These are phyloP conservation scores for Aphrocallistes beatrix DNA, from an alignment of 37 sponge, comb jelly and placozoan species.

Conservation along the genomic window DNA sequence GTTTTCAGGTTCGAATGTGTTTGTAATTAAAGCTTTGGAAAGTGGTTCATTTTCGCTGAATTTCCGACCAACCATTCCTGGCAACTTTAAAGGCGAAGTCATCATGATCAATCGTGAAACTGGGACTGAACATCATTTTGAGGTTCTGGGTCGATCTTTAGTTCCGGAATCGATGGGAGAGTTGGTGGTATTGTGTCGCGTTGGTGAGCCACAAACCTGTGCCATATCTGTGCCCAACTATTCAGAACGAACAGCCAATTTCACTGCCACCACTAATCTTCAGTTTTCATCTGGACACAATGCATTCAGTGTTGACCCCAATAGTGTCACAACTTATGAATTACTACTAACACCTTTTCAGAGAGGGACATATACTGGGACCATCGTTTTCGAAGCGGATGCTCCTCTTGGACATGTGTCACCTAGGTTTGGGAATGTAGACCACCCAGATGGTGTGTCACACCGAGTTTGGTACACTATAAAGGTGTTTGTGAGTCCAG, in stretches of 20 bases:
- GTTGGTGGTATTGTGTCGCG: not conserved
- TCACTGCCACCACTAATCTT: not conserved
- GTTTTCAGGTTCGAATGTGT: not conserved
- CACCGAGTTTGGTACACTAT: not conserved
- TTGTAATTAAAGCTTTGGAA: not conserved
- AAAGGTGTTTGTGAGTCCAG: conserved; percentile 13
- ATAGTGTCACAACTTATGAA: not conserved
- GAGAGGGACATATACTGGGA: not conserved
- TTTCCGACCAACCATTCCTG: conserved; percentile 8
- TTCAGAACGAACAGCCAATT: conserved; percentile 4
- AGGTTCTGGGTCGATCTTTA: not conserved
- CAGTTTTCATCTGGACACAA: not conserved
- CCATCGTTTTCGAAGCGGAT: not conserved
- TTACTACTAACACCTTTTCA: not conserved
- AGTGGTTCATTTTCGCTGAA: not conserved
- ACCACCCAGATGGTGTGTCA: not conserved
- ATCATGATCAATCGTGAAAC: not conserved
- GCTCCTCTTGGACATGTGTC: conserved; percentile 7
- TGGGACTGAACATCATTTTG: conserved; percentile 6
- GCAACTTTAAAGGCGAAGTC: not conserved
- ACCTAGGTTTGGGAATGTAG: not conserved
- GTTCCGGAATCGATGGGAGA: conserved; percentile 10
- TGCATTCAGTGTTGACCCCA: not conserved
- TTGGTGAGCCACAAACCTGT: not conserved
- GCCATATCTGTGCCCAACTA: conserved; percentile 7